Base-by-base conservation (phyloP, 2,888 invertebrate genomes). In the Malthinus flaveolus region DNA sequence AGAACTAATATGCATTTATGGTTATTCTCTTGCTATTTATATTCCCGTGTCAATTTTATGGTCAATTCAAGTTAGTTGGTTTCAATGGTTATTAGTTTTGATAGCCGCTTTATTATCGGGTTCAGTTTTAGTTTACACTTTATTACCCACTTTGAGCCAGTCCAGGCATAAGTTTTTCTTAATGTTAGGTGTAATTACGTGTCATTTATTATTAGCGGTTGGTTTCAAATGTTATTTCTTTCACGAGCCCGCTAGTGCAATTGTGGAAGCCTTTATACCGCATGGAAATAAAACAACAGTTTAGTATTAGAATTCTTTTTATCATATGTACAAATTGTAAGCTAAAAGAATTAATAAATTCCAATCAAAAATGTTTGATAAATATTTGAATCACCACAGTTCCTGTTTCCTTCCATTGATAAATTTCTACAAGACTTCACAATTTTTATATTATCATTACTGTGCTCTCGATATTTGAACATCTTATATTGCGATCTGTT, bases 11-110 rank as follows among this genome's bases (percentile, higher is more conserved):
- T 97, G 96, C 76, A 84, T 97, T 7, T 98, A 97, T 74, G 98
- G 97, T 7, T 98, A 98, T 78, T 96, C 96, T 0, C 81, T 98
- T 44, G 87, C 94, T 32, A 92, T 97, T 71, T 98, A 95, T 79
- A 87, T 98, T 71, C 97, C 97, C 3, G 90, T 95, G 7, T 92
- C 96, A 1, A 86, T 97, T 64, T 81, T 97, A 36, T 97, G 96
- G 95, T 88, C 93, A 0, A 91, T 97, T 69, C 91, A 89, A 77
- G 83, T 87, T 52, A 71, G 66, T 13, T 86, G 90, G 85, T 81
- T 97, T 32, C 95, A 95, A 72, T 97, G 97, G 97, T 73, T 88
- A 5, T 82, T 97, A 46, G 92, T 95, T 0, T 79, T 91, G 34
- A 80, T 90, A 66, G 95, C 93, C 0, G 90, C 95, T 0, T 79